These are phyloP conservation scores for Micrastur ruficollis DNA, from an alignment of 2,797 vertebrate species.

Conservation along the genomic window DNA sequence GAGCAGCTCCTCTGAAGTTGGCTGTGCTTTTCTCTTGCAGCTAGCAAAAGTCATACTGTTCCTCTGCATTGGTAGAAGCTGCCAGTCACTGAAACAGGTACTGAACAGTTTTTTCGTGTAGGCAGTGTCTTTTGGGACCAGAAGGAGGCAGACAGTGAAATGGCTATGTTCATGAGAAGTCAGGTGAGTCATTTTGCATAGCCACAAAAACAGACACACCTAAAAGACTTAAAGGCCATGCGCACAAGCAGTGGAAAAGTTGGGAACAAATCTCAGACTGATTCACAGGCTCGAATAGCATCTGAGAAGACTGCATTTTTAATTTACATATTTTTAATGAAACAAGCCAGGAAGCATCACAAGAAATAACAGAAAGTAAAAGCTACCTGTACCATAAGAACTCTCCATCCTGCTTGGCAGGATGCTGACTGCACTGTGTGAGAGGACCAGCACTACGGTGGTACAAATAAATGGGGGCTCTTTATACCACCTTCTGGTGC, in stretches of 20 bases:
- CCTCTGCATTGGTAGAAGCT: not conserved
- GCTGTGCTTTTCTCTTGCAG: not conserved
- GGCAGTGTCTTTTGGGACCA: not conserved
- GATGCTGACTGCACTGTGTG: not conserved
- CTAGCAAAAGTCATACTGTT: not conserved
- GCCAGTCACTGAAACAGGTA: not conserved
- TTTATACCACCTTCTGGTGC: not conserved
- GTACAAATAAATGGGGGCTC: not conserved
- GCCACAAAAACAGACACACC: accelerated
- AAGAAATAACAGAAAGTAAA: not conserved
- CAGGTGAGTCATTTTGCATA: not conserved
- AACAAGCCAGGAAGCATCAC: not conserved
- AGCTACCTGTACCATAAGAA: not conserved
- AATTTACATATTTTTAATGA: not conserved
- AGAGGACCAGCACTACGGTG: not conserved
- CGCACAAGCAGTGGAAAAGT: not conserved
- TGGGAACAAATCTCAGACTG: not conserved
- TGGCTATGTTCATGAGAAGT: not conserved
- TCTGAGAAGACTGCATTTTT: not conserved
- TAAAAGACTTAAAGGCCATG: not conserved
- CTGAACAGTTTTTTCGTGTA: not conserved
- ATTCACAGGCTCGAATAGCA: not conserved
- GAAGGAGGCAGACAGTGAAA: not conserved
- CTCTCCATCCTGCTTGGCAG: accelerated
- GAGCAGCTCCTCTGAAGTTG: not conserved